These are phyloP conservation scores for Odontocolon sp. DNA, from an alignment of 2,888 invertebrate species.

Conservation along the genomic window DNA sequence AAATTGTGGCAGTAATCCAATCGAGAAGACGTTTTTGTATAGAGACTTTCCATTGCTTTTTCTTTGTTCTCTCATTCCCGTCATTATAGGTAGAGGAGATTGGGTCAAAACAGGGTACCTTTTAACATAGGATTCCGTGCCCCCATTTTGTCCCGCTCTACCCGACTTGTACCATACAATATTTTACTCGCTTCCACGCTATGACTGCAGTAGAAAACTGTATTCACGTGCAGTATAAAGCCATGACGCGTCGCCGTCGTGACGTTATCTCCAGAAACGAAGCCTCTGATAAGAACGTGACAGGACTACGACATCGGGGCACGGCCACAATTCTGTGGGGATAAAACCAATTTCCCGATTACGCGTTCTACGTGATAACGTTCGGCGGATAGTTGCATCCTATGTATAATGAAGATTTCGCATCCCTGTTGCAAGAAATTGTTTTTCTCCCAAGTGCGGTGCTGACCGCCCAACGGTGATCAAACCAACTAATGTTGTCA, in stretches of 20 bases:
- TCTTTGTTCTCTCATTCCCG: no score
- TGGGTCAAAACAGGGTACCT: no score
- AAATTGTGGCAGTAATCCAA: no score
- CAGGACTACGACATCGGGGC: conserved; percentile 47
- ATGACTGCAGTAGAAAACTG: conserved; percentile 4
- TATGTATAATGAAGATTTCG: background rate
- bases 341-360: conserved; percentile 61
- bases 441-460: background rate
- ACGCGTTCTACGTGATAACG: conserved; percentile 60
- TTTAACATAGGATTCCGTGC: no score
- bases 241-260: conserved; percentile 47
- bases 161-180: no score
- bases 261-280: conserved; percentile 51
- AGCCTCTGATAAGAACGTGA: conserved; percentile 57
- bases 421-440: background rate
- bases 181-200: background rate
- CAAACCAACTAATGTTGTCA: no score
- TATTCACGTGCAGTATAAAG: conserved; percentile 48
- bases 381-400: conserved; percentile 40
- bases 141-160: background rate
- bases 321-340: conserved; percentile 51
- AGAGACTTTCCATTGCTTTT: no score
- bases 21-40: no score
- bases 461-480: no score
- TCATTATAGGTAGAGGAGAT: no score